These are phyloP conservation scores for Bambusicola thoracicus DNA, from an alignment of 2,113 vertebrate genomes.

Conservation along the genomic window DNA sequence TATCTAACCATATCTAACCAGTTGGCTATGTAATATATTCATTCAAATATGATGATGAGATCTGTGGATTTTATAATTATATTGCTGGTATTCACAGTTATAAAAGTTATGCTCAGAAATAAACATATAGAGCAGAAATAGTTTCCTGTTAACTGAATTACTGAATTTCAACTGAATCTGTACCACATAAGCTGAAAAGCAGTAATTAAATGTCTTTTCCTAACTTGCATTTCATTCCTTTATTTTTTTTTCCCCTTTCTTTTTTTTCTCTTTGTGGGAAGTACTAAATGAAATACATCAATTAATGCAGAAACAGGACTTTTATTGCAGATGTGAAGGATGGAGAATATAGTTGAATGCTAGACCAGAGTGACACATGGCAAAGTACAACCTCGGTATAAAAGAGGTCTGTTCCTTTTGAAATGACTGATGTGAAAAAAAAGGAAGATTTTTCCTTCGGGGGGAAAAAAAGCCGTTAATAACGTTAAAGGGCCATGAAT, in stretches of 20 bases:
- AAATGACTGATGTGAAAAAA: background rate
- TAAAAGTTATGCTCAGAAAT: conserved; percentile 55
- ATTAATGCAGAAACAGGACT: conserved; percentile 8
- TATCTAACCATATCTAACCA: background rate
- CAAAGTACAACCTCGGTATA: background rate
- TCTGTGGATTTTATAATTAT: conserved; percentile 63
- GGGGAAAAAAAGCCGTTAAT: background rate
- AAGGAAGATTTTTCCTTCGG: background rate
- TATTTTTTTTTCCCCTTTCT: background rate
- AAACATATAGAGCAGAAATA: conserved; percentile 36
- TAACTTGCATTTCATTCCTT: background rate
- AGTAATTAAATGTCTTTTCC: conserved; percentile 44
- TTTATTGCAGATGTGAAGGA: background rate
- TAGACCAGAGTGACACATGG: background rate
- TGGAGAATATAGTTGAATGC: background rate
- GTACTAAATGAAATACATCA: conserved; percentile 12
- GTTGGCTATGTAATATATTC: background rate
- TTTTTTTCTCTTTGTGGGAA: background rate
- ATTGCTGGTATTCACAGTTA: conserved; percentile 34
- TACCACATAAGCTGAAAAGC: conserved; percentile 39
- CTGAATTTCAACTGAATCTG: conserved; percentile 30
- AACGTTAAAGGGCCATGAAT: conserved; percentile 1
- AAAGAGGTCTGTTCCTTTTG: background rate
- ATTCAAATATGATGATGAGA: conserved; percentile 40
- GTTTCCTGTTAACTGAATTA: background rate